phyloP scores from a whole-genome alignment of 2,797 vertebrate genomes.

The Acrossocheilus fasciatus region DNA sequence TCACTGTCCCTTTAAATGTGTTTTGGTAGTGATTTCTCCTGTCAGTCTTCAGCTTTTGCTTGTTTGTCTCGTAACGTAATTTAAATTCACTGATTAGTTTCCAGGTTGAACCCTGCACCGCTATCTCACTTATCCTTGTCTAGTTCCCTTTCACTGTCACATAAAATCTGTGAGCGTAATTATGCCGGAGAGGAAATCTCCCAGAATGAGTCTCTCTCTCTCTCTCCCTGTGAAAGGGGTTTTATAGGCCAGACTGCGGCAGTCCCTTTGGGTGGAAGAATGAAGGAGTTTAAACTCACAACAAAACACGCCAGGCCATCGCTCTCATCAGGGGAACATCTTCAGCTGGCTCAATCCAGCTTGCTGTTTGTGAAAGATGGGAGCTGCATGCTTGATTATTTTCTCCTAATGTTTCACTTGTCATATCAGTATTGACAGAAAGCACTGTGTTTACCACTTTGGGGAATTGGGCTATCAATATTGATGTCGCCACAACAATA shows the following conservation, averaged over 20 bases:
- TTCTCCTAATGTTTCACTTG: conserved; percentile 12
- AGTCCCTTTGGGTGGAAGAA: background rate
- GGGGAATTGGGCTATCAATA: conserved; percentile 24
- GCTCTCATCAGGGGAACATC: background rate
- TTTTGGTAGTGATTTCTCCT: background rate
- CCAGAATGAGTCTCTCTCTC: background rate
- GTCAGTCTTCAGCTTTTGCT: conserved; percentile 15
- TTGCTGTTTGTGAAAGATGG: conserved; percentile 12
- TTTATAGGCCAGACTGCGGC: background rate
- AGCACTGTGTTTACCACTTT: conserved; percentile 21
- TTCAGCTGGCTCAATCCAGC: background rate
- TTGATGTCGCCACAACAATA: conserved; percentile 19
- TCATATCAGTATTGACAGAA: conserved; percentile 35
- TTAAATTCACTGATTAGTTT: conserved; percentile 21
- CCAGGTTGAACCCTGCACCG: background rate
- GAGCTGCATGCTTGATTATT: conserved; percentile 10
- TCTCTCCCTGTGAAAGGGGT: background rate
- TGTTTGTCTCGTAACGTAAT: background rate
- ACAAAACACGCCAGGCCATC: background rate
- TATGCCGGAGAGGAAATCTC: background rate
- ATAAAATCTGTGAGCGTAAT: conserved; percentile 4
- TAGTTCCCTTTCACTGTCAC: background rate
- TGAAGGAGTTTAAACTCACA: conserved; percentile 3
- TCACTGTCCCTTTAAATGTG: background rate
- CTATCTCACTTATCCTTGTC: conserved; percentile 4